A percentile compares a stretch with the other conserved stretches of the same genome.
These are phyloP conservation scores for Hyles lineata DNA, from an alignment of 2,888 invertebrate genomes.

Conservation along the genomic window DNA sequence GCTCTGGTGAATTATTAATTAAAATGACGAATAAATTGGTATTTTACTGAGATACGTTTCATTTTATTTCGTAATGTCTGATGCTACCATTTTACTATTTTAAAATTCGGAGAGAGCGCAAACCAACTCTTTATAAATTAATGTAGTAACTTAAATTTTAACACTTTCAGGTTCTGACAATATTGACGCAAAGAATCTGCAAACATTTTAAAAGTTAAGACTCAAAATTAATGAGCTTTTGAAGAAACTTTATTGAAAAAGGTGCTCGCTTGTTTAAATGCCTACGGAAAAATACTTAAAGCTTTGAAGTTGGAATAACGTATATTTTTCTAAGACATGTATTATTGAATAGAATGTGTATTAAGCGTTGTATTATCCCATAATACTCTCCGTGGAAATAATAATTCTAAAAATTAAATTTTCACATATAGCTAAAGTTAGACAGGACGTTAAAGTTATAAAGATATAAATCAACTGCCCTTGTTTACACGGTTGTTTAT, in stretches of 20 bases:
- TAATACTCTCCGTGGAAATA: not conserved
- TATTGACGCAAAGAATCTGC: conserved; percentile 13
- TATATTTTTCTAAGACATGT: not conserved
- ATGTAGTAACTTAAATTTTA: not conserved
- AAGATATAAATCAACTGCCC: not conserved
- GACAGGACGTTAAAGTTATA: not conserved
- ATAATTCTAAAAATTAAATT: not conserved
- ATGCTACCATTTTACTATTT: not conserved
- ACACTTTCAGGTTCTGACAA: conserved; percentile 19
- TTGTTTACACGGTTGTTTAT: conserved; percentile 3
- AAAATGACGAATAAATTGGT: not conserved
- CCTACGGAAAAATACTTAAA: not conserved
- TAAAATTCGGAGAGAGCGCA: not conserved
- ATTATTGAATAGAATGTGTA: not conserved
- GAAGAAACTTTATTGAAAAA: conserved; percentile 48
- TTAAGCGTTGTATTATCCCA: not conserved
- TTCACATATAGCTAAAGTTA: not conserved
- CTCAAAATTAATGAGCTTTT: conserved; percentile 65
- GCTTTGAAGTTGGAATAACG: not conserved
- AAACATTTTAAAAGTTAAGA: conserved; percentile 46
- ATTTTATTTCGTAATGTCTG: not conserved
- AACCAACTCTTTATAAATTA: conserved; percentile 5
- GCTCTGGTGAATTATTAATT: not conserved
- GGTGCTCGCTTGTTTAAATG: conserved; percentile 17
- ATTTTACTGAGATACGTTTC: not conserved